Evolutionary conservation across 1,140 invertebrate species (phyloP).

Genomic region (Contarinia nasturtii): DNA sequence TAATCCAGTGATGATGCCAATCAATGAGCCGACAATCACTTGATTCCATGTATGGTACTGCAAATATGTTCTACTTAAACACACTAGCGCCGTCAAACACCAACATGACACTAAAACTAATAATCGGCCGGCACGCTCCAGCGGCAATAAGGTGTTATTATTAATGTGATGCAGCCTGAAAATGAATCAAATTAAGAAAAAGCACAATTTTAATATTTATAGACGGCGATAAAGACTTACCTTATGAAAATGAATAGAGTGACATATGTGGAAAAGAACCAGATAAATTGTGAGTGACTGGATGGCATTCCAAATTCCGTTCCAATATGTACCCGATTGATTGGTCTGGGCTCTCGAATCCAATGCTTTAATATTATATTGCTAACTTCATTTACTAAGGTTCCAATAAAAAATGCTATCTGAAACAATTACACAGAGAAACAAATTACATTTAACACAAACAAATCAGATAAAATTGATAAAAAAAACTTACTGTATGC

Average conservation of each 20-base stretch:
- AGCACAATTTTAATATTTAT: too few relatives aligned
- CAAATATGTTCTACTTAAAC: conserved; percentile 58
- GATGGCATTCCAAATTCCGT: conserved; percentile 91
- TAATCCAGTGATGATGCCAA: conserved; percentile 47
- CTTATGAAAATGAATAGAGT: conserved; percentile 73
- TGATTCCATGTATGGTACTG: conserved; percentile 72
- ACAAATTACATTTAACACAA: conserved; percentile 1
- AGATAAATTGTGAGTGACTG: conserved; percentile 79
- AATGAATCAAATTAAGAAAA: background rate
- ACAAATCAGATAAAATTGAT: background rate
- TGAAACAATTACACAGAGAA: conserved; percentile 28
- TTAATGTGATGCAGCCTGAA: conserved; percentile 62
- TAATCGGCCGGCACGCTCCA: conserved; percentile 54
- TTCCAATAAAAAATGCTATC: conserved; percentile 72
- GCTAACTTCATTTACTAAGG: conserved; percentile 55
- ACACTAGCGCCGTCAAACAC: conserved; percentile 37
- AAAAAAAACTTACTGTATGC: conserved; percentile 3
- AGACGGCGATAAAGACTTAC: too few relatives aligned
- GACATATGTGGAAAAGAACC: conserved; percentile 78
- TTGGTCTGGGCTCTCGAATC: conserved; percentile 61
- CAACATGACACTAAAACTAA: conserved; percentile 41
- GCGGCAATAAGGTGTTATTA: conserved; percentile 37
- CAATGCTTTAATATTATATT: conserved; percentile 70
- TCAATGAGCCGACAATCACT: conserved; percentile 54
- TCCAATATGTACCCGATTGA: conserved; percentile 42